Conservation (phyloP, 2,113 vertebrate genomes). For the Oostethus manadensis region DNA sequence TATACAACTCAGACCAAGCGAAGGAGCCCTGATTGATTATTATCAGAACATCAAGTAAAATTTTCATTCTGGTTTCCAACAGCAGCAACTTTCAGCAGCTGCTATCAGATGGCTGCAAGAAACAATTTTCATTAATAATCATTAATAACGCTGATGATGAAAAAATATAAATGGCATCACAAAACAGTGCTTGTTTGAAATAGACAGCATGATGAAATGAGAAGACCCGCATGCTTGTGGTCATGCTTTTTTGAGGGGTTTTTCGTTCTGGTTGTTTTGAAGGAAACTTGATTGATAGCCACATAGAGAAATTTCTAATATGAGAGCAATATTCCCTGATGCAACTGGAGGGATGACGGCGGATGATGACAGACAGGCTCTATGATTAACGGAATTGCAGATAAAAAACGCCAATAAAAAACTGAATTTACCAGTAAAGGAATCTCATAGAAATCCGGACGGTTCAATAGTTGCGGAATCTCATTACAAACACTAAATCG, state of each 20-base stretch:
- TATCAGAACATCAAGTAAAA: conserved; percentile 8
- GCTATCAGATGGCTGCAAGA: conserved; percentile 22
- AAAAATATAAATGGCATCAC: conserved; percentile 50
- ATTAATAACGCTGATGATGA: conserved; percentile 39
- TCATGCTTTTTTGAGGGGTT: conserved; percentile 29
- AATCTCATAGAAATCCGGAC: too few species aligned
- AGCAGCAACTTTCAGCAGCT: conserved; percentile 20
- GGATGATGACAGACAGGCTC: background rate
- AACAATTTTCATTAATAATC: conserved; percentile 30
- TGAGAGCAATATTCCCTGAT: conserved; percentile 51
- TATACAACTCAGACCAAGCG: background rate
- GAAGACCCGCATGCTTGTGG: conserved; percentile 52
- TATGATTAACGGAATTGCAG: too few species aligned
- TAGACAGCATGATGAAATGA: conserved; percentile 32
- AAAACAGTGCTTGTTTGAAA: conserved; percentile 34
- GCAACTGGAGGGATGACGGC: background rate
- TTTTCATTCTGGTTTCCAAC: conserved; percentile 25
- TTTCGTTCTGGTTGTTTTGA: conserved; percentile 45
- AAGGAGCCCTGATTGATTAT: background rate
- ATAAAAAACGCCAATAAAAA: too few species aligned
- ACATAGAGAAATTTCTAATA: conserved; percentile 41
- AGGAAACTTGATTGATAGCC: conserved; percentile 60
- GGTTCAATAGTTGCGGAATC: too few species aligned
- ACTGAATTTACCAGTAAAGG: too few species aligned
- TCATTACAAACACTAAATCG: too few species aligned